phyloP scores from a whole-genome alignment of 2,113 vertebrate species.

The Nothobranchius furzeri region DNA sequence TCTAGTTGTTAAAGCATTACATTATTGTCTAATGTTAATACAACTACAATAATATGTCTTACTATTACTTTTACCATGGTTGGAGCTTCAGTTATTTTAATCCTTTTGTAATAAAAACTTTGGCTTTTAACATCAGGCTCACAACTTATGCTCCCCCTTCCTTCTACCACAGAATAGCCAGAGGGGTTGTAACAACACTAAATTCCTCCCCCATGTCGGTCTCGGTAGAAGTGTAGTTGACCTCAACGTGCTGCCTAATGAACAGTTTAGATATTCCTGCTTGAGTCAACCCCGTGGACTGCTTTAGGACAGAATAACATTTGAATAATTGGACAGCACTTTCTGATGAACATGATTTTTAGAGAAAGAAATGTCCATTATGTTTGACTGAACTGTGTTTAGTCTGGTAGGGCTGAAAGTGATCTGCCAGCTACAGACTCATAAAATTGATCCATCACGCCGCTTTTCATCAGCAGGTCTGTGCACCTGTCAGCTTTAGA shows the following conservation, averaged over 20 bases:
- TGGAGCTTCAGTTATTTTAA: too few relatives aligned
- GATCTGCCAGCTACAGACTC: neutral
- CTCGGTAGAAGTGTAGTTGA: neutral
- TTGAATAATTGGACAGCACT: neutral
- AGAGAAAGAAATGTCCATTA: neutral
- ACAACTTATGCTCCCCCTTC: too few relatives aligned
- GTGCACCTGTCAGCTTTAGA: neutral
- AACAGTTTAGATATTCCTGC: neutral
- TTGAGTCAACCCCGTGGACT: neutral
- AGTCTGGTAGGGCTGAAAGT: neutral
- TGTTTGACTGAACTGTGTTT: neutral
- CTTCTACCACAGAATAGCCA: too few relatives aligned
- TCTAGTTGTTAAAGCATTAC: too few relatives aligned
- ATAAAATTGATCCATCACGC: neutral
- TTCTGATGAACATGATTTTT: neutral
- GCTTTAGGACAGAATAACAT: neutral
- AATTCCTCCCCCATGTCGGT: too few relatives aligned
- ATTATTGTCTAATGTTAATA: too few relatives aligned
- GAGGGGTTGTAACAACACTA: too few relatives aligned
- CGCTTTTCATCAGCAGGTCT: neutral
- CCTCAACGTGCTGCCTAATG: neutral
- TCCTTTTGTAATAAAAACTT: too few relatives aligned
- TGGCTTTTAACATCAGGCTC: too few relatives aligned
- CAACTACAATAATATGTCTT: too few relatives aligned
- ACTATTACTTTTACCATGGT: too few relatives aligned